Base-by-base conservation (phyloP, 2,888 invertebrate genomes). In the Schizotus pectinicornis region DNA sequence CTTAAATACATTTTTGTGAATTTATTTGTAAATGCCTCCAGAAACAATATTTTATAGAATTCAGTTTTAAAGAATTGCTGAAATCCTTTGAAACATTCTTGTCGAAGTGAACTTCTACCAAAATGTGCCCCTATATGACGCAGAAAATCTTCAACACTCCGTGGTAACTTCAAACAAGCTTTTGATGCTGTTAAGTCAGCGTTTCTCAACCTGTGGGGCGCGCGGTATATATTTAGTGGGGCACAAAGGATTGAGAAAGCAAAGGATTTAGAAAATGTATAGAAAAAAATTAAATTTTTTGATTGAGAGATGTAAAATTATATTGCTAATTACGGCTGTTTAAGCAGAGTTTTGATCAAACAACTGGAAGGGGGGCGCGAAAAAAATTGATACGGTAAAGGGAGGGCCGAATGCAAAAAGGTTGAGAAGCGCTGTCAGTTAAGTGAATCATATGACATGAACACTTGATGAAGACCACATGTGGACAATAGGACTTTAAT, bases 381-480 rank as follows among this genome's bases (percentile, higher is more conserved):
- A n/a, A n/a, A n/a, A n/a, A n/a, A n/a, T n/a, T n/a, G n/a, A n/a
- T n/a, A n/a, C n/a, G n/a, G n/a, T n/a, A n/a, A n/a, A n/a, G n/a
- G n/a, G n/a, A n/a, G n/a, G n/a, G n/a, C n/a, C n/a, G n/a, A n/a
- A n/a, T n/a, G n/a, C n/a, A n/a, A n/a, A n/a, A n/a, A n/a, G n/a
- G n/a, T n/a, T n/a, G n/a, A n/a, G n/a, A n/a, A n/a, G n/a, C n/a
- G n/a, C n/a, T n/a, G n/a, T n/a, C n/a, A n/a, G n/a, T 60, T 37
- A 75, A 57, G 59, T 72, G 65, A 11, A 71, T 69, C 65, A 70
- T 65, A 54, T 74, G 74, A 52, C 74, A 74, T 12, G 67, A 68
- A 53, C 74, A 76, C 59, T 73, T 74, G 9, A 74, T 48, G 30
- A 51, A 59, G 6, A 65, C 65, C 48, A 74, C 69, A 31, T 65